These are phyloP conservation scores for Heliothis virescens DNA, from an alignment of 1,140 invertebrate genomes.

Conservation along the genomic window DNA sequence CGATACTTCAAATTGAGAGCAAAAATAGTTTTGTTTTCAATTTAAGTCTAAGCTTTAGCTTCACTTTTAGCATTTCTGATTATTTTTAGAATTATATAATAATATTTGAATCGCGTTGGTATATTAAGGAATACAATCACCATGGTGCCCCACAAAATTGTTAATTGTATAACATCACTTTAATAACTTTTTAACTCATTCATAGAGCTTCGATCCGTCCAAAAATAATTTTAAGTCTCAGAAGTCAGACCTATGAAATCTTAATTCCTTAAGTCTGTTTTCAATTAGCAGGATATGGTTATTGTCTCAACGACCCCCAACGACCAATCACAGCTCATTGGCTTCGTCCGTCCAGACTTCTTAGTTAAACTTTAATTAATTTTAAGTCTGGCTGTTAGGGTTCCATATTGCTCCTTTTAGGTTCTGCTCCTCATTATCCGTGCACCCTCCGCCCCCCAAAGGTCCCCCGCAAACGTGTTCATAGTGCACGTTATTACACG, in stretches of 20 bases:
- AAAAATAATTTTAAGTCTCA: not conserved
- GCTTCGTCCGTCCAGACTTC: constrained; percentile 29
- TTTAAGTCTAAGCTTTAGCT: too few relatives aligned
- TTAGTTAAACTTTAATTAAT: constrained; percentile 48
- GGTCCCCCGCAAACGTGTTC: constrained; percentile 16
- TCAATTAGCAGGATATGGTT: not conserved
- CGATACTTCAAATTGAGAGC: not conserved
- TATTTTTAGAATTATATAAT: too few relatives aligned
- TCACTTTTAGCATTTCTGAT: too few relatives aligned
- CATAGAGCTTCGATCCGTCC: too few relatives aligned
- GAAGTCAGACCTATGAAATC: not conserved
- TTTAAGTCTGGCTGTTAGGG: constrained; percentile 40
- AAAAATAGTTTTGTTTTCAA: not conserved
- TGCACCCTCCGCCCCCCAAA: constrained; percentile 13
- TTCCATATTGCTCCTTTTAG: constrained; percentile 41
- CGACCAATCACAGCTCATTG: constrained; percentile 39
- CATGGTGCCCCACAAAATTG: too few relatives aligned
- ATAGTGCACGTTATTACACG: constrained; percentile 44
- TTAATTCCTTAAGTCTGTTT: not conserved
- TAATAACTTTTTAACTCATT: too few relatives aligned
- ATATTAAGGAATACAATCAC: too few relatives aligned
- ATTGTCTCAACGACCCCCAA: constrained; percentile 7
- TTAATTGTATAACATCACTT: too few relatives aligned
- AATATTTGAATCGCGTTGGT: too few relatives aligned
- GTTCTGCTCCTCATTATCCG: constrained; percentile 43